These are phyloP conservation scores for Zophobas atratus DNA, from an alignment of 1,140 invertebrate species.

Conservation along the genomic window DNA sequence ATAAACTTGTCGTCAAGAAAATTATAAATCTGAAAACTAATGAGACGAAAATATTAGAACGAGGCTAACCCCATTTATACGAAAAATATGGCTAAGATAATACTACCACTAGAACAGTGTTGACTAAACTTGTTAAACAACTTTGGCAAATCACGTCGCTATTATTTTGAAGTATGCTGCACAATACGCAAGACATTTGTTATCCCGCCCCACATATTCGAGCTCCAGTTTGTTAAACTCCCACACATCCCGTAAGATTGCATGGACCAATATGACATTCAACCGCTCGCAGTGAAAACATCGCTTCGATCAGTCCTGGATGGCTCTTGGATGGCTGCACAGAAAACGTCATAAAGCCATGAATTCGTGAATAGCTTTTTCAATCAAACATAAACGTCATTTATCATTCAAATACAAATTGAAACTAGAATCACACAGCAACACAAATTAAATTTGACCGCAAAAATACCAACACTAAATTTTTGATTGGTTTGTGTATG, in stretches of 20 bases:
- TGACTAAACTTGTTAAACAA: background rate
- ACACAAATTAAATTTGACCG: too few species aligned
- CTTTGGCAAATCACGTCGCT: background rate
- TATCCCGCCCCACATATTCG: background rate
- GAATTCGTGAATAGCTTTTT: background rate
- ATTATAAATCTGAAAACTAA: too few species aligned
- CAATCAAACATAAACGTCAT: background rate
- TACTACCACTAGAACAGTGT: background rate
- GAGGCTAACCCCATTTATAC: too few species aligned
- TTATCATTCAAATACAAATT: too few species aligned
- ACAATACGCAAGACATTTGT: background rate
- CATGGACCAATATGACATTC: background rate
- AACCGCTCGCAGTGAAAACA: background rate
- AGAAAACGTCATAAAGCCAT: constrained; percentile 2
- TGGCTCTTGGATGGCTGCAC: background rate
- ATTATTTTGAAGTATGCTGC: background rate
- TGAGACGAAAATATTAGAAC: too few species aligned
- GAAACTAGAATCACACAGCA: too few species aligned
- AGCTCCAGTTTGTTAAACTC: background rate
- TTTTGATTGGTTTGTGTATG: too few species aligned
- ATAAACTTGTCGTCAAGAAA: too few species aligned
- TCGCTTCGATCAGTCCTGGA: background rate
- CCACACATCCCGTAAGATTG: background rate
- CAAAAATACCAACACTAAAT: too few species aligned
- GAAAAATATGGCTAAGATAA: too few species aligned